Percentiles rank a stretch among this genome's conserved stretches.
These are phyloP conservation scores for Anableps anableps DNA, from an alignment of 2,797 vertebrate species.

Conservation along the genomic window DNA sequence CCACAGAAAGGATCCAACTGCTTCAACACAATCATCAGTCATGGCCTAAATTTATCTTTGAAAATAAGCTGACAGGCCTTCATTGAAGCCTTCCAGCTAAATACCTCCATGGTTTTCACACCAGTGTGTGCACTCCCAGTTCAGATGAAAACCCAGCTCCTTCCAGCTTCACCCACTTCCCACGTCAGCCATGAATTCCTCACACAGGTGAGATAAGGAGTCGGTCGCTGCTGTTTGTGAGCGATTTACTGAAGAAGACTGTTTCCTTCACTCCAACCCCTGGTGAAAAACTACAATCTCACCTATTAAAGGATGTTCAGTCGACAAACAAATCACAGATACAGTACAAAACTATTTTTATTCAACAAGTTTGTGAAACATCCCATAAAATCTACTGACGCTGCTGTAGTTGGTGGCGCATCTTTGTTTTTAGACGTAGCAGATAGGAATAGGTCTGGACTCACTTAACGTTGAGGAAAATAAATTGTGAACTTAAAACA, in stretches of 20 bases:
- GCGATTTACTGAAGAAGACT: slow-evolving; percentile 46
- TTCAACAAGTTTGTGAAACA: too few species aligned
- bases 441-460: neutral
- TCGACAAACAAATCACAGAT: too few species aligned
- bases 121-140: neutral
- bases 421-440: neutral
- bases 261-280: neutral
- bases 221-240: slow-evolving; percentile 39
- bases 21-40: neutral
- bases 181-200: slow-evolving; percentile 67
- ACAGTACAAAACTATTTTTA: too few species aligned
- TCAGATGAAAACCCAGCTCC: neutral
- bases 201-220: slow-evolving; percentile 62
- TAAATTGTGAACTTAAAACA: neutral
- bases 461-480: neutral
- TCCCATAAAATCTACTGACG: too few species aligned
- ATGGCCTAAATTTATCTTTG: neutral
- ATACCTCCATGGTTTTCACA: neutral
- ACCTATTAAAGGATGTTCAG: neutral
- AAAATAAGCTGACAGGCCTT: too few species aligned
- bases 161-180: slow-evolving; percentile 43
- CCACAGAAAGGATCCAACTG: neutral
- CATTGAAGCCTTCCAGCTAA: neutral
- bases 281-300: neutral
- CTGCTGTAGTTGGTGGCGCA: neutral